Evolutionary conservation across 2,113 vertebrate genomes (phyloP).

Genomic region (Neogobius melanostomus): DNA sequence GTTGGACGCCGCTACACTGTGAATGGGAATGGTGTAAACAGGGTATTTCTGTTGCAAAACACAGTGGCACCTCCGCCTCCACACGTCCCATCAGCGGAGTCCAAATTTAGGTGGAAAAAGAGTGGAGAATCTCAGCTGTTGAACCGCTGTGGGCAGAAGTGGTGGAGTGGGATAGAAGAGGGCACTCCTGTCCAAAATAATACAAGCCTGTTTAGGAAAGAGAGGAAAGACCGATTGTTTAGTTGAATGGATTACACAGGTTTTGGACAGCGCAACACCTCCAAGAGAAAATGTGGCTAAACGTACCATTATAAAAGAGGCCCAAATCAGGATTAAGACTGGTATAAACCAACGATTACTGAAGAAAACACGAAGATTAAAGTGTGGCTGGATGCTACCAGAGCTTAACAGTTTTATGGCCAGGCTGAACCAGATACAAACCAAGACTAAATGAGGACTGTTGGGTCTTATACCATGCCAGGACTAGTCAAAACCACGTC

Average conservation of each 20-base stretch:
- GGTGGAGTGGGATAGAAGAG: neutral
- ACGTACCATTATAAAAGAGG: neutral
- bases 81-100: constrained; percentile 45
- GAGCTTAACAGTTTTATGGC: too few species aligned
- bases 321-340: neutral
- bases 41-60: constrained; percentile 46
- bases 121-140: constrained; percentile 40
- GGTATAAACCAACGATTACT: neutral
- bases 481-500: neutral
- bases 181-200: constrained; percentile 19
- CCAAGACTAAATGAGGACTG: too few species aligned
- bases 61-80: constrained; percentile 36
- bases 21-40: constrained; percentile 27
- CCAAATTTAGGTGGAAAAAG: constrained; percentile 55
- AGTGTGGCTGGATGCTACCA: too few species aligned
- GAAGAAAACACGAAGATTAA: too few species aligned
- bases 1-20: constrained; percentile 13
- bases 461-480: too few species aligned
- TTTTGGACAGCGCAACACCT: neutral
- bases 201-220: neutral
- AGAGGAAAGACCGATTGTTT: neutral
- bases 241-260: neutral
- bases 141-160: constrained; percentile 34
- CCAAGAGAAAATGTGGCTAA: too few species aligned
- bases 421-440: too few species aligned